Conservation (phyloP, 2,888 invertebrate genomes). For the Drosophila mimetica region DNA sequence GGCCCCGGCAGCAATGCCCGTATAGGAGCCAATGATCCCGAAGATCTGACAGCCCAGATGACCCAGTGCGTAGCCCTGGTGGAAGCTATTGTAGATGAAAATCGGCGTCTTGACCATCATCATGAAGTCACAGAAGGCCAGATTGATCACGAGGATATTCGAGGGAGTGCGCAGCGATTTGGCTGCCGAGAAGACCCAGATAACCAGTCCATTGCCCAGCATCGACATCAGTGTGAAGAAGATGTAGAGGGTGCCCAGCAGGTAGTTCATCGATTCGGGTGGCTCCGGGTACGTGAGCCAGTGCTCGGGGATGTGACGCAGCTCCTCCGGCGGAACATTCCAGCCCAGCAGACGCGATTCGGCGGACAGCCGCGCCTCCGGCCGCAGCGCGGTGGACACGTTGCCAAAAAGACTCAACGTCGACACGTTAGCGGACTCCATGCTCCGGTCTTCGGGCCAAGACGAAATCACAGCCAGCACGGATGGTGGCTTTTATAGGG, state of each 20-base stretch:
- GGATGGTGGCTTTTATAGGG: constrained; percentile 49
- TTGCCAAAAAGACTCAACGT: constrained; percentile 51
- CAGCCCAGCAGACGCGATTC: constrained; percentile 88
- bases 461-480: constrained; percentile 61
- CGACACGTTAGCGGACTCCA: constrained; percentile 59
- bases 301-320: constrained; percentile 91
- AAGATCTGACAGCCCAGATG: constrained; percentile 91
- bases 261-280: constrained; percentile 91
- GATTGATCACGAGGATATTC: constrained; percentile 92
- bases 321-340: constrained; percentile 91
- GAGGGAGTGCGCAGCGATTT: constrained; percentile 87
- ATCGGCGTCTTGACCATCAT: constrained; percentile 95
- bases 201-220: constrained; percentile 93
- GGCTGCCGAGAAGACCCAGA: constrained; percentile 89
- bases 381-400: constrained; percentile 74
- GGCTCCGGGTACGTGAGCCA: constrained; percentile 93
- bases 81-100: constrained; percentile 88
- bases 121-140: constrained; percentile 92
- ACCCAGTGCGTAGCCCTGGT: constrained; percentile 91
- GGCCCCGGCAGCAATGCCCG: constrained; percentile 91
- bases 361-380: constrained; percentile 75
- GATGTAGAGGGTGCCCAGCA: constrained; percentile 91
- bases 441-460: constrained; percentile 59
- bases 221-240: constrained; percentile 90
- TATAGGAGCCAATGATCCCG: constrained; percentile 90